Evolutionary conservation across 2,888 invertebrate species (phyloP).

Genomic region (Cordilura impudica): DNA sequence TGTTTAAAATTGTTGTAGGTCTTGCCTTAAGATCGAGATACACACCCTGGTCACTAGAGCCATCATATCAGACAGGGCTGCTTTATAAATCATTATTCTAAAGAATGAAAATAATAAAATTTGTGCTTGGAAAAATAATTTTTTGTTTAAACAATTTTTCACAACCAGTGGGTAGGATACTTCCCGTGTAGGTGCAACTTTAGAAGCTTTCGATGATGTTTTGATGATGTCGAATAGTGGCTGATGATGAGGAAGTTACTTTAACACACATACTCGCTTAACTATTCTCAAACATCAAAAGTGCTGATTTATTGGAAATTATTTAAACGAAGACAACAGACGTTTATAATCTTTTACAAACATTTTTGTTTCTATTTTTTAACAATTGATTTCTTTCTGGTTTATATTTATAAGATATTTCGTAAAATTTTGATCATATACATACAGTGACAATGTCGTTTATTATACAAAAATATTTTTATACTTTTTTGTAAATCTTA

Average conservation of each 20-base stretch:
- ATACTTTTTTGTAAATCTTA: not conserved
- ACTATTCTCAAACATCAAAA: slow-evolving; percentile 38
- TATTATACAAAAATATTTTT: slow-evolving; percentile 58
- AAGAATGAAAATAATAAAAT: too few relatives aligned
- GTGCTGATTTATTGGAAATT: slow-evolving; percentile 67
- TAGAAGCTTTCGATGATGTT: slow-evolving; percentile 39
- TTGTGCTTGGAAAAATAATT: too few relatives aligned
- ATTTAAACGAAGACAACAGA: slow-evolving; percentile 64
- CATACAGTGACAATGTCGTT: slow-evolving; percentile 65
- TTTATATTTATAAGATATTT: not conserved
- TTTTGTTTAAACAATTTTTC: too few relatives aligned
- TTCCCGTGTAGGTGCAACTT: slow-evolving; percentile 35
- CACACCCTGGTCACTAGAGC: too few relatives aligned
- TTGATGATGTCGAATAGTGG: slow-evolving; percentile 41
- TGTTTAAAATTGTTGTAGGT: too few relatives aligned
- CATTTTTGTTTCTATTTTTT: slow-evolving; percentile 27
- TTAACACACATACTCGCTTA: slow-evolving; percentile 7
- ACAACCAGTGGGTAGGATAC: too few relatives aligned
- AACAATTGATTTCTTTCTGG: slow-evolving; percentile 50
- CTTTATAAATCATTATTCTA: too few relatives aligned
- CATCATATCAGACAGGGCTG: too few relatives aligned
- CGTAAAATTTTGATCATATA: slow-evolving; percentile 58
- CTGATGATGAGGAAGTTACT: slow-evolving; percentile 46
- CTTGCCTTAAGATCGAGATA: too few relatives aligned
- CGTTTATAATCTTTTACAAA: slow-evolving; percentile 61